Evolutionary conservation across 2,797 vertebrate genomes (phyloP), one percentile per base, ranked within the genome.

Genomic region (Propithecus deckenii): DNA sequence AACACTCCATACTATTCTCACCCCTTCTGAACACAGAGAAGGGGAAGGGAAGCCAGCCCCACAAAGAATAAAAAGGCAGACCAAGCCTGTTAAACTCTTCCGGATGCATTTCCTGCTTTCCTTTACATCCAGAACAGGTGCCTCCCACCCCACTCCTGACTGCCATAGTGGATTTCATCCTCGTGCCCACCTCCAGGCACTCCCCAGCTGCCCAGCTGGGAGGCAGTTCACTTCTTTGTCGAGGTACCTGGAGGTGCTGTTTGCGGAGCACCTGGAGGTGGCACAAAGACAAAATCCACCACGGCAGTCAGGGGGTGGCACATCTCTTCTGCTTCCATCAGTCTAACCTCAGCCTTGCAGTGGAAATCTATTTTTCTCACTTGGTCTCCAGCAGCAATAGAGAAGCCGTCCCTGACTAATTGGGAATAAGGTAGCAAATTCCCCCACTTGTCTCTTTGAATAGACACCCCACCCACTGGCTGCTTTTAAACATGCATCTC

Each of bases 401-500:
- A 92, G 52, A 86, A 89, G 72, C 65, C 91, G 81, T 88, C 75
- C 69, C 80, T 96, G 52, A 92, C 78, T 96, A 96, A 97, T 41
- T 95, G 79, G 88, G 46, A 55, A 3, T 92, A 91, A 94, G 48
- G 69, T 38, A 87, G 74, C 32, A 87, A 86, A 94, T 91, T 69
- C 35, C 57, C 59, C 32, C 72, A 61, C 79, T 90, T 72, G 13
- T 86, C 57, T 91, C 80, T 87, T 80, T 89, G 78, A 94, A 95
- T 63, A 87, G 75, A 91, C 83, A 86, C 61, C 63, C 81, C 69
- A 14, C 25, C 48, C 78, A 76, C 71, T 20, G 85, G 65, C 83
- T 1, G 5, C 89, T 91, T 95, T 96, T 63, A 97, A 97, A 67
- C 59, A 71, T 32, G 46, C 93, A 57, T 89, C 72, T 90, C 93